Percentiles rank a stretch among this genome's conserved stretches.
Evolutionary conservation across 2,888 invertebrate species (phyloP).

Genomic region (Papilio elwesi): DNA sequence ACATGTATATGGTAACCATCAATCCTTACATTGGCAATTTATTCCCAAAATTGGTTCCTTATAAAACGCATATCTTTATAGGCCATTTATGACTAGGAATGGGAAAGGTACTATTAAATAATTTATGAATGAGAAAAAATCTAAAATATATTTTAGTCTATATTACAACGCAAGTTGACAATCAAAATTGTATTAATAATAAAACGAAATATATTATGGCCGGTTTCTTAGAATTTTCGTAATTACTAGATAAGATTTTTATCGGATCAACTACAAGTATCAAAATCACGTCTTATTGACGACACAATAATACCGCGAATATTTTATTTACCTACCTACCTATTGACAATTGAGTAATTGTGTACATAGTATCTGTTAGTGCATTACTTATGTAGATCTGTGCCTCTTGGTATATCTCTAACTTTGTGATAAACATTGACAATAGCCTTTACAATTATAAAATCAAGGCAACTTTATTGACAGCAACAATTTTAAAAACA

Average conservation of each 20-base stretch:
- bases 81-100: too few relatives aligned
- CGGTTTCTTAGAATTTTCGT: slow-evolving; percentile 6
- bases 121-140: too few relatives aligned
- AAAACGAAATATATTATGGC: background rate
- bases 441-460: slow-evolving; percentile 7
- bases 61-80: too few relatives aligned
- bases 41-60: too few relatives aligned
- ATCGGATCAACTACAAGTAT: slow-evolving; percentile 11
- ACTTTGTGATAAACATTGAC: background rate
- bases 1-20: too few relatives aligned
- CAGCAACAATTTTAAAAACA: slow-evolving; percentile 15
- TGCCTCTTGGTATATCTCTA: background rate
- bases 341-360: background rate
- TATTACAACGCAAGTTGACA: background rate
- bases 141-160: background rate
- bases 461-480: slow-evolving; percentile 16
- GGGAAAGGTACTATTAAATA: too few relatives aligned
- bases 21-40: too few relatives aligned
- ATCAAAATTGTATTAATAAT: background rate
- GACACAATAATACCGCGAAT: background rate
- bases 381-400: background rate
- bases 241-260: slow-evolving; percentile 15
- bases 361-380: background rate
- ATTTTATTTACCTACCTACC: background rate
- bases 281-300: slow-evolving; percentile 15